These are phyloP conservation scores for Pollicipes pollicipes DNA, from an alignment of 1,140 invertebrate genomes.

Conservation along the genomic window DNA sequence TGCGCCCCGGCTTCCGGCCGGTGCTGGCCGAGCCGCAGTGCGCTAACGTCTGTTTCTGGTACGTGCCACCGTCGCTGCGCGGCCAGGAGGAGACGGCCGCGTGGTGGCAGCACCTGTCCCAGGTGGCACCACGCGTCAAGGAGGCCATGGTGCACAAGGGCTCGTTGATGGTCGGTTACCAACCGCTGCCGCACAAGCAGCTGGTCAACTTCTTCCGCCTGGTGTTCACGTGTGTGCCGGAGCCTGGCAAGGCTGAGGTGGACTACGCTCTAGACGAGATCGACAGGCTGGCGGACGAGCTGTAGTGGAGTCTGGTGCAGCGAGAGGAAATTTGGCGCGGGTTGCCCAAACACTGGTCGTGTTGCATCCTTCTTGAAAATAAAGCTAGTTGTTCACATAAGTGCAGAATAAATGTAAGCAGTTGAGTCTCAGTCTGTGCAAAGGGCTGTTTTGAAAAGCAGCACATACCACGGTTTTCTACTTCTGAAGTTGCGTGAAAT, in stretches of 20 bases:
- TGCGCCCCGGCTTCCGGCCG: conserved; percentile 19
- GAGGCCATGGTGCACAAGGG: conserved; percentile 55
- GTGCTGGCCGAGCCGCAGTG: conserved; percentile 39
- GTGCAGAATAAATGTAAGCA: no score
- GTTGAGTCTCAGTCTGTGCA: no score
- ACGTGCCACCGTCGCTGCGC: conserved; percentile 57
- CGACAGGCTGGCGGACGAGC: conserved; percentile 33
- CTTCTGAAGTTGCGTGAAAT: no score
- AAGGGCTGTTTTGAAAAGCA: no score
- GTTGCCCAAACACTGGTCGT: no score
- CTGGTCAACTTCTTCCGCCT: conserved; percentile 73
- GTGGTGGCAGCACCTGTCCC: conserved; percentile 47
- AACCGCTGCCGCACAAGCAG: conserved; percentile 44
- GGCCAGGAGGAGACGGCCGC: conserved; percentile 36
- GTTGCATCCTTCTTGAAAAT: no score
- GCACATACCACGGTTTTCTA: no score
- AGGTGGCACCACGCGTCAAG: conserved; percentile 68
- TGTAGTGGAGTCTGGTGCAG: no score
- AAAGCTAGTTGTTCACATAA: no score
- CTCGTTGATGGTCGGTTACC: conserved; percentile 66
- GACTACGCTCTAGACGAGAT: conserved; percentile 42
- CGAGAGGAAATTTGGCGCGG: no score
- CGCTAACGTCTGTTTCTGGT: conserved; percentile 85
- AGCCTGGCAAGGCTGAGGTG: conserved; percentile 36
- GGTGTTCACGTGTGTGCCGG: conserved; percentile 60